Conservation (phyloP, 2,888 invertebrate genomes). For the Metalampra italica region DNA sequence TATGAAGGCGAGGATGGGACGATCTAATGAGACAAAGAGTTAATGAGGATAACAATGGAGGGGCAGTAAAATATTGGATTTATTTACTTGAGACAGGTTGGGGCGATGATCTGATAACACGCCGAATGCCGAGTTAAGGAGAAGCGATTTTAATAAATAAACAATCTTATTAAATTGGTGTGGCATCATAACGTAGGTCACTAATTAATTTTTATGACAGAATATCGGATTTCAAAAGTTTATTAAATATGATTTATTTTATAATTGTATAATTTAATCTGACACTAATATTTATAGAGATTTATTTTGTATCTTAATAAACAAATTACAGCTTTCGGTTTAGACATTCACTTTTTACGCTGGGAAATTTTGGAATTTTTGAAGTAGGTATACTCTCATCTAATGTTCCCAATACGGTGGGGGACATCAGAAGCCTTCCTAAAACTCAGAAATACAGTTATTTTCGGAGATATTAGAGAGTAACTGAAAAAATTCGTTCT, state of each 20-base stretch:
- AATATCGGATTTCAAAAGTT: neutral
- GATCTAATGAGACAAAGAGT: slow-evolving; percentile 76
- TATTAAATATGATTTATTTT: neutral
- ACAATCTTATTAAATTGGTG: neutral
- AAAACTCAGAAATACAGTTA: too few species aligned
- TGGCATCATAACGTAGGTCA: neutral
- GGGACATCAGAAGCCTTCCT: too few species aligned
- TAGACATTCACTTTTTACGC: neutral
- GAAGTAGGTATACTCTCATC: too few species aligned
- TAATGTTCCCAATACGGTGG: too few species aligned
- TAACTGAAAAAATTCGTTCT: too few species aligned
- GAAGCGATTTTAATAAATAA: neutral
- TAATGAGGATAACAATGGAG: slow-evolving; percentile 75
- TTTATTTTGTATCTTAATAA: neutral
- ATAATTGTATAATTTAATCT: too few species aligned
- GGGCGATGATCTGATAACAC: slow-evolving; percentile 67
- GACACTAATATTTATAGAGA: neutral
- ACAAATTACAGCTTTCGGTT: neutral
- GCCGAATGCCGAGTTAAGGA: slow-evolving; percentile 8
- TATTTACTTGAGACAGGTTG: slow-evolving; percentile 61
- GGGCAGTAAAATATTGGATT: slow-evolving; percentile 72
- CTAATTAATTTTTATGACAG: slow-evolving; percentile 3
- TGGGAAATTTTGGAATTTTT: too few species aligned
- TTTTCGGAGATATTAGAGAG: too few species aligned
- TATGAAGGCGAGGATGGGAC: slow-evolving; percentile 56